These are phyloP conservation scores for Erythrocercus mccallii DNA, from an alignment of 2,113 vertebrate species.

Conservation along the genomic window DNA sequence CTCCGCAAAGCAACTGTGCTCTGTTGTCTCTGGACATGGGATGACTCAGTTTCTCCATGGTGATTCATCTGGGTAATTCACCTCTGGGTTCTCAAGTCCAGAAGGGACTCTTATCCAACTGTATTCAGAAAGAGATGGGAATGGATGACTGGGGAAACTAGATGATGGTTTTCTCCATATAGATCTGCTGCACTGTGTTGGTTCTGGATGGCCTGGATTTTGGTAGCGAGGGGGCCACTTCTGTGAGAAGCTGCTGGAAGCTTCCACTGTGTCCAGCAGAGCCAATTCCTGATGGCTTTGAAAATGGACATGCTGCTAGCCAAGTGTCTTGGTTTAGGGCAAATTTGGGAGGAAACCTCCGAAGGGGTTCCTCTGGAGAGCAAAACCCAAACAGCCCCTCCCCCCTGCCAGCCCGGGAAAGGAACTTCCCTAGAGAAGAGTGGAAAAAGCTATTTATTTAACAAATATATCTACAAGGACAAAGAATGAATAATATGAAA, in stretches of 20 bases:
- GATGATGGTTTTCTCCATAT: not conserved
- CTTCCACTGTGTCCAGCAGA: not conserved
- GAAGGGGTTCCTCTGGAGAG: too few species aligned
- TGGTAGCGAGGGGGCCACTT: not conserved
- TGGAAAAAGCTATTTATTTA: too few species aligned
- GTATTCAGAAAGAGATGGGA: not conserved
- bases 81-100: not conserved
- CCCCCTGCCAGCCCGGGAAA: too few species aligned
- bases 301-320: not conserved
- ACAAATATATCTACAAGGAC: too few species aligned
- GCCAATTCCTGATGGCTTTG: not conserved
- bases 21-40: not conserved
- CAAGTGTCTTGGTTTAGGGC: too few species aligned
- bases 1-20: not conserved
- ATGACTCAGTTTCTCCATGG: slow-evolving; percentile 19
- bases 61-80: slow-evolving; percentile 18
- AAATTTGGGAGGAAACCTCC: too few species aligned
- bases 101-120: not conserved
- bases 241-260: not conserved
- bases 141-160: not conserved
- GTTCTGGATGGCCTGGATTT: not conserved
- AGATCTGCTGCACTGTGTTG: not conserved
- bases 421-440: too few species aligned
- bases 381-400: too few species aligned
- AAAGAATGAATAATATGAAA: too few species aligned